A percentile compares a stretch with the other conserved stretches of the same genome.
These are phyloP conservation scores for Dascyllus trimaculatus DNA, from an alignment of 2,113 vertebrate genomes.

Conservation along the genomic window DNA sequence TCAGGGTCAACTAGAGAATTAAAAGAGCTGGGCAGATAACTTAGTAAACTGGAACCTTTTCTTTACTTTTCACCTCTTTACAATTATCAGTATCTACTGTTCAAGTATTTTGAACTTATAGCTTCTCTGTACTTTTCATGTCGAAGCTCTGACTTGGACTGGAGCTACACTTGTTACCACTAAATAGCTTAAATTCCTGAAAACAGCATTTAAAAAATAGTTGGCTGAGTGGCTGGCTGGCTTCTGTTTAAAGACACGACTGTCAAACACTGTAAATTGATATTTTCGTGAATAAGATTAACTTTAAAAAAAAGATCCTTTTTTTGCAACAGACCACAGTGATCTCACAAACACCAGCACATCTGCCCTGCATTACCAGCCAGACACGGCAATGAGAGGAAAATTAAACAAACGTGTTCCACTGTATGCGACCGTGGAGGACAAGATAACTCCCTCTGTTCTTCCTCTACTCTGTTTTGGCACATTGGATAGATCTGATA, in stretches of 20 bases:
- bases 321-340: slow-evolving; percentile 52
- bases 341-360: slow-evolving; percentile 61
- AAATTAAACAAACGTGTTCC: slow-evolving; percentile 75
- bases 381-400: slow-evolving; percentile 70
- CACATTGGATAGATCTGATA: slow-evolving; percentile 50
- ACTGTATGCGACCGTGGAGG: slow-evolving; percentile 43
- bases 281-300: slow-evolving; percentile 38
- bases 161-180: not conserved
- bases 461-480: slow-evolving; percentile 50
- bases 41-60: slow-evolving; percentile 24
- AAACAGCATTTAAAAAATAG: not conserved
- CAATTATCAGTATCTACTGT: not conserved
- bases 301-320: slow-evolving; percentile 3
- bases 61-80: slow-evolving; percentile 8
- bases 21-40: slow-evolving; percentile 24
- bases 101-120: not conserved
- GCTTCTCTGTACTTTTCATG: no score
- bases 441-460: slow-evolving; percentile 57
- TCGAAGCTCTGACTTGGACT: not conserved
- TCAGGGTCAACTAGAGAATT: slow-evolving; percentile 41
- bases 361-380: slow-evolving; percentile 75
- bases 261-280: slow-evolving; percentile 24
- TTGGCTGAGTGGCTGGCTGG: not conserved
- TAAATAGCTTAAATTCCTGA: not conserved
- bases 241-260: not conserved